These are phyloP conservation scores for Anguilla anguilla DNA, from an alignment of 2,797 vertebrate genomes.

Conservation along the genomic window DNA sequence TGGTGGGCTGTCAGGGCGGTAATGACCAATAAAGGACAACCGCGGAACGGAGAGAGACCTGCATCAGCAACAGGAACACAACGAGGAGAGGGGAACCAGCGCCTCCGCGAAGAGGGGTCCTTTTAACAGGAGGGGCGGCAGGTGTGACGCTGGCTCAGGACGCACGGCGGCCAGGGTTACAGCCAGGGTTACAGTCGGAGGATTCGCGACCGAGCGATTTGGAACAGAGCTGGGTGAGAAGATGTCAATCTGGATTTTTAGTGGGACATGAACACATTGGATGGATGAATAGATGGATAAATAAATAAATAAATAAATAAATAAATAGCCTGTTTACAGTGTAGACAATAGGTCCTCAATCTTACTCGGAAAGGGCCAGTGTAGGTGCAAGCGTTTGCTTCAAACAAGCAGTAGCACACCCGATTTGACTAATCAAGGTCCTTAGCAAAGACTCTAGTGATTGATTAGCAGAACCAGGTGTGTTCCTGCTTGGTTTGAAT, in stretches of 20 bases:
- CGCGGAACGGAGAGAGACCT: constrained; percentile 69
- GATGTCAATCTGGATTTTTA: neutral
- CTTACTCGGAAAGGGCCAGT: no score
- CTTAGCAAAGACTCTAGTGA: no score
- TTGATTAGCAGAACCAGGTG: no score
- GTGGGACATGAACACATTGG: neutral
- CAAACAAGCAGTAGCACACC: no score
- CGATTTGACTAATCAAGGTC: no score
- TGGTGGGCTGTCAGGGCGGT: constrained; percentile 80
- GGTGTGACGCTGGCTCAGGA: constrained; percentile 14
- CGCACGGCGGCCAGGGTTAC: neutral
- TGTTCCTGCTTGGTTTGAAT: no score
- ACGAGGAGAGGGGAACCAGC: constrained; percentile 54
- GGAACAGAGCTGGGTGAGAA: neutral
- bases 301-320: neutral
- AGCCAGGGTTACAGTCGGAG: neutral
- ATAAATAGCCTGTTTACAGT: neutral
- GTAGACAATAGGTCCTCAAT: neutral
- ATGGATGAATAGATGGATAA: neutral
- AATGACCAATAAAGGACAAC: constrained; percentile 79
- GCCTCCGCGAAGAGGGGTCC: constrained; percentile 54
- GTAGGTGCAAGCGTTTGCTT: no score
- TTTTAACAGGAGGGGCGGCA: constrained; percentile 43
- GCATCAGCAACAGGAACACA: constrained; percentile 53
- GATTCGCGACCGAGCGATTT: neutral